Evolutionary conservation across 2,113 vertebrate species (phyloP).

Genomic region (Cyprinus carpio): DNA sequence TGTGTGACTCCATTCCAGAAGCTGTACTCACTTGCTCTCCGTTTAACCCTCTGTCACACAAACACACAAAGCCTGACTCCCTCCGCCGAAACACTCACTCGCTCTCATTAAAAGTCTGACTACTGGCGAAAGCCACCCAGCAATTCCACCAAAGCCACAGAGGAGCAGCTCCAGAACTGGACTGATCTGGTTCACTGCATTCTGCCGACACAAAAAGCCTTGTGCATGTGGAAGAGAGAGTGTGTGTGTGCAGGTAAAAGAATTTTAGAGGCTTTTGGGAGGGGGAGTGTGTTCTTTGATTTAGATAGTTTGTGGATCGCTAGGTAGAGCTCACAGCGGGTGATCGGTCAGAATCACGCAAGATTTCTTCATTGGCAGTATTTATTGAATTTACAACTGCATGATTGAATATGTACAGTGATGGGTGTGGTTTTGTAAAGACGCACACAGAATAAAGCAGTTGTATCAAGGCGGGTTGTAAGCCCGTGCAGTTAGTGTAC

Average conservation of each 20-base stretch:
- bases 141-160: conserved; percentile 58
- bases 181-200: conserved; percentile 43
- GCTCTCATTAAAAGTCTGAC: conserved; percentile 36
- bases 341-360: too few relatives aligned
- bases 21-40: conserved; percentile 45
- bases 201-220: conserved; percentile 21
- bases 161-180: conserved; percentile 48
- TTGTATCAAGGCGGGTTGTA: too few relatives aligned
- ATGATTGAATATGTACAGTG: too few relatives aligned
- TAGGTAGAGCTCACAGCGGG: too few relatives aligned
- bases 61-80: conserved; percentile 13
- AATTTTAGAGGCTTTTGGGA: conserved; percentile 18
- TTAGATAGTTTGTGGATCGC: too few relatives aligned
- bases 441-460: too few relatives aligned
- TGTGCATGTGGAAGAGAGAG: conserved; percentile 30
- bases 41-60: conserved; percentile 28
- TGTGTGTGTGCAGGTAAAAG: conserved; percentile 20
- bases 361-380: too few relatives aligned
- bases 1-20: conserved; percentile 61
- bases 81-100: neutral
- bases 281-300: too few relatives aligned
- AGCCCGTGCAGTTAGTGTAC: too few relatives aligned
- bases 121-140: conserved; percentile 50
- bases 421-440: too few relatives aligned
- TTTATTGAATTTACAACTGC: too few relatives aligned